phyloP scores from a whole-genome alignment of 2,113 vertebrate genomes.

The Tyrannus savana region DNA sequence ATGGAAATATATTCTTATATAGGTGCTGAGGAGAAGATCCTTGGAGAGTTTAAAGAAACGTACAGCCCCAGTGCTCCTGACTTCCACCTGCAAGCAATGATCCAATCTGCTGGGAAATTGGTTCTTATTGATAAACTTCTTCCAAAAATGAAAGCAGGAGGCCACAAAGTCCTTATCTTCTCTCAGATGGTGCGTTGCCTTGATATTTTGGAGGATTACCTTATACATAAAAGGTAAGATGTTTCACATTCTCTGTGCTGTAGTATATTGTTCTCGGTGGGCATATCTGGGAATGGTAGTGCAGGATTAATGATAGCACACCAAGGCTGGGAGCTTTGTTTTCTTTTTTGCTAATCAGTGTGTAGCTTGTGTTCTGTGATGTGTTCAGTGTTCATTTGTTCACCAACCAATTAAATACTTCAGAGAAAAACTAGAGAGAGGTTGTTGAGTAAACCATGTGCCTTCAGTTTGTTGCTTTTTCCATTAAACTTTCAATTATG shows the following conservation, averaged over 20 bases:
- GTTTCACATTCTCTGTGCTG: not conserved
- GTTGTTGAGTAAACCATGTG: not conserved
- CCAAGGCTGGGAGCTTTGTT: not conserved
- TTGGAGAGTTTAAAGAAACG: constrained; percentile 95
- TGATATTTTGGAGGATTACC: constrained; percentile 98
- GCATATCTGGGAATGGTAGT: not conserved
- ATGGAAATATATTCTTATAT: not conserved
- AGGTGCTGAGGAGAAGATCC: constrained; percentile 99
- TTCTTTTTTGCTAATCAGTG: not conserved
- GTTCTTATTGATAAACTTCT: constrained; percentile 98
- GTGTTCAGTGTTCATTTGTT: not conserved
- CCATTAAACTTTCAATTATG: not conserved
- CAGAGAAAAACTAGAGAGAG: not conserved
- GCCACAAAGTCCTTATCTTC: constrained; percentile 98
- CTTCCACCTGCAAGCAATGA: constrained; percentile 98
- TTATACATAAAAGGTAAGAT: constrained; percentile 94
- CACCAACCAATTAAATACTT: not conserved
- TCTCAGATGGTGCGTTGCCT: constrained; percentile 99
- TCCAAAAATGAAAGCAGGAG: constrained; percentile 98
- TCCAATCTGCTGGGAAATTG: constrained; percentile 96
- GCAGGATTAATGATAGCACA: not conserved
- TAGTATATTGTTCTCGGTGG: not conserved
- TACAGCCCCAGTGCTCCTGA: constrained; percentile 86
- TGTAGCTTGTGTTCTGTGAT: not conserved
- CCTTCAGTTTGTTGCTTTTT: not conserved